Percentiles rank a stretch among this genome's conserved stretches.
Conservation (phyloP, 2,113 vertebrate genomes). For the Tetraodon nigroviridis region DNA sequence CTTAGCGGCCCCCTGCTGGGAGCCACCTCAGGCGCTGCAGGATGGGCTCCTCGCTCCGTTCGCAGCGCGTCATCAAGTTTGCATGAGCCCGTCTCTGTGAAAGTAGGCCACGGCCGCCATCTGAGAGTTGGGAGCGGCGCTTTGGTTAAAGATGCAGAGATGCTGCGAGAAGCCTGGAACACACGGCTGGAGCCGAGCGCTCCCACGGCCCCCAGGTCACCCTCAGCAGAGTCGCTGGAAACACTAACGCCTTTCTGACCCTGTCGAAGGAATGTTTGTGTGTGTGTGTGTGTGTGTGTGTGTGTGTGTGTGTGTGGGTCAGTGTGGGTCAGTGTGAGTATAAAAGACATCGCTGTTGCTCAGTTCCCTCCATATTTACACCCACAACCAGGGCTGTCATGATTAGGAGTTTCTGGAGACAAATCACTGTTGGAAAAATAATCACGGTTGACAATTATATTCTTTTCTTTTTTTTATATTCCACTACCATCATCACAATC, state of each 20-base stretch:
- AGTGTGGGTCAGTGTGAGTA: too few relatives aligned
- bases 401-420: too few relatives aligned
- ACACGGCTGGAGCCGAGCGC: slow-evolving; percentile 62
- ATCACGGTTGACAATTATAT: too few relatives aligned
- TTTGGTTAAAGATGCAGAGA: slow-evolving; percentile 53
- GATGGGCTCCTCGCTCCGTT: slow-evolving; percentile 41
- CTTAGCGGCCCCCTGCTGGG: slow-evolving; percentile 31
- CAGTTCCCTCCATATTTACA: too few relatives aligned
- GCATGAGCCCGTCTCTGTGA: slow-evolving; percentile 68
- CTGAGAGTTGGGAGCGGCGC: slow-evolving; percentile 58
- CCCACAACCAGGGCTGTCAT: too few relatives aligned
- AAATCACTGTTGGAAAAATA: too few relatives aligned
- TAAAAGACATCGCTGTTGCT: too few relatives aligned
- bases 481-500: too few relatives aligned
- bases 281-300: too few relatives aligned
- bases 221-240: slow-evolving; percentile 75
- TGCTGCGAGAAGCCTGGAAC: slow-evolving; percentile 49
- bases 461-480: too few relatives aligned
- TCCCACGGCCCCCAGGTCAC: slow-evolving; percentile 58
- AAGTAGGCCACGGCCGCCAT: slow-evolving; percentile 74
- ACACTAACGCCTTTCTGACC: slow-evolving; percentile 35
- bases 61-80: slow-evolving; percentile 71
- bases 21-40: slow-evolving; percentile 47
- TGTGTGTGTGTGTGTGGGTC: too few relatives aligned
- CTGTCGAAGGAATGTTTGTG: slow-evolving; percentile 7